A percentile compares a stretch with the other conserved stretches of the same genome.
Conservation (phyloP, 2,888 invertebrate species). For the Rotaria sp. region DNA sequence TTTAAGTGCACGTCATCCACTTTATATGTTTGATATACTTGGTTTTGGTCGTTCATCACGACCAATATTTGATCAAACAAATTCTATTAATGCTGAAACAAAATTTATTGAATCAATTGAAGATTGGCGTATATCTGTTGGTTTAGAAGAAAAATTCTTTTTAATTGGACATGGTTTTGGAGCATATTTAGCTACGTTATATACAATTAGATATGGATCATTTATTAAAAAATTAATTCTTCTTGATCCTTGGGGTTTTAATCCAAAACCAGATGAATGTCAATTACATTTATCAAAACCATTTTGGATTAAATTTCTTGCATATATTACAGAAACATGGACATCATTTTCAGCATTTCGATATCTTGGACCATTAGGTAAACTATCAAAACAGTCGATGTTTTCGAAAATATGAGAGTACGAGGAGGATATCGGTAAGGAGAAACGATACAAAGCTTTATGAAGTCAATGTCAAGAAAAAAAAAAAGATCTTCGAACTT, state of each 20-base stretch:
- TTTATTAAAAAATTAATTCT: slow-evolving; percentile 82
- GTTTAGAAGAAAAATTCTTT: slow-evolving; percentile 70
- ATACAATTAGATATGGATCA: slow-evolving; percentile 65
- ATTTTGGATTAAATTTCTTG: slow-evolving; percentile 74
- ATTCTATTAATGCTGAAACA: slow-evolving; percentile 72
- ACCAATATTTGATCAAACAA: slow-evolving; percentile 63
- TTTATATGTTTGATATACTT: slow-evolving; percentile 67
- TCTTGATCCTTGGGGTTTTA: slow-evolving; percentile 78
- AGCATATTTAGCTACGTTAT: slow-evolving; percentile 50
- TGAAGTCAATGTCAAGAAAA: no score
- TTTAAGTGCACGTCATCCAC: slow-evolving; percentile 62
- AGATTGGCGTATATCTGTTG: slow-evolving; percentile 84
- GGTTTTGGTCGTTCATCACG: neutral
- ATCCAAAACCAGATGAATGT: slow-evolving; percentile 43
- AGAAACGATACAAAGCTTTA: no score
- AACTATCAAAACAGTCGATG: slow-evolving; percentile 48
- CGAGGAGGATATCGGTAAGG: no score
- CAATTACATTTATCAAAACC: slow-evolving; percentile 61
- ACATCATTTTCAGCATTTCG: slow-evolving; percentile 17
- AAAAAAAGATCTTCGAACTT: no score
- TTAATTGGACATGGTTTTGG: slow-evolving; percentile 89
- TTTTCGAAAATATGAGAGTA: no score
- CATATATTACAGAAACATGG: slow-evolving; percentile 63
- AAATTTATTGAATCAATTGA: slow-evolving; percentile 84
- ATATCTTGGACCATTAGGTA: slow-evolving; percentile 83